Evolutionary conservation across 2,888 invertebrate species (phyloP), one percentile per base, ranked within the genome.

Genomic region (Toxonevra muliebris): DNA sequence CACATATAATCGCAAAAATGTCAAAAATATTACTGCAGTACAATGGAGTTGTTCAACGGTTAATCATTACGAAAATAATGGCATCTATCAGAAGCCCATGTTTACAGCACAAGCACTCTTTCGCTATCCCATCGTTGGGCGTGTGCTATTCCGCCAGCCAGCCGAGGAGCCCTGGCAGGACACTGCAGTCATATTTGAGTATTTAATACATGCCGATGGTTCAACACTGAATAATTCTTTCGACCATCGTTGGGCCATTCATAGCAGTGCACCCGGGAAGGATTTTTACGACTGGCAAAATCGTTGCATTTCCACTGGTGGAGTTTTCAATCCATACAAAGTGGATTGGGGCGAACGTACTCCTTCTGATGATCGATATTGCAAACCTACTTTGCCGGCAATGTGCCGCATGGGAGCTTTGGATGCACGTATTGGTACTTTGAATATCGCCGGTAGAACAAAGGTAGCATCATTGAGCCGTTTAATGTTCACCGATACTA

Each of bases 201-300:
- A 92, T 79, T 86, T 97, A 77, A 90, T 95, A 42, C 96, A 96
- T 83, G 93, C 93, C 0, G 96, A 97, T 83, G 95, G 95, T 0
- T 89, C 92, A 3, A 89, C 88, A 64, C 86, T 92, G 66, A 93
- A 94, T 82, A 91, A 91, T 82, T 91, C 92, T 0, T 87, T 87
- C 54, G 88, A 88, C 12, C 94, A 94, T 82, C 89, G 93, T 72
- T 97, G 96, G 96, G 92, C 92, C 12, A 87, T 97, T 17, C 94
- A 96, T 81, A 90, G 90, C 67, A 86, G 88, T 73, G 88, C 93
- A 0, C 93, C 95, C 0, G 95, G 94, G 17, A 90, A 89, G 69
- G 97, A 97, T 85, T 96, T 92, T 85, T 95, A 95, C 83, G 94
- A 95, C 84, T 96, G 96, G 96, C 92, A 92, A 41, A 90, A 88